Conservation (phyloP, 1,140 invertebrate genomes). For the Popillia japonica region DNA sequence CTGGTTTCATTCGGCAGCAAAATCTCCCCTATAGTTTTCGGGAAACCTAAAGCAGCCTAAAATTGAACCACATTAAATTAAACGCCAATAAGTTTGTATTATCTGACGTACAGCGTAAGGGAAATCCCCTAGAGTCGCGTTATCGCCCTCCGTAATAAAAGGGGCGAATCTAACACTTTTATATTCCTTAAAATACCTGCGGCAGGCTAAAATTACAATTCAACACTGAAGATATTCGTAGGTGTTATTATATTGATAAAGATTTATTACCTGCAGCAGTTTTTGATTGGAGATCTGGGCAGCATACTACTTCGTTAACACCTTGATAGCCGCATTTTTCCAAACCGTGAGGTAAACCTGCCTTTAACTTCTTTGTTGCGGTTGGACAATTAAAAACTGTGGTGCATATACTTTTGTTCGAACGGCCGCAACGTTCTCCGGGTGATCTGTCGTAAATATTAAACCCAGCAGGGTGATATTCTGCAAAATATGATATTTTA, state of each 20-base stretch:
- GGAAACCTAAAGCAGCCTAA: conserved; percentile 52
- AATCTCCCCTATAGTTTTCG: background rate
- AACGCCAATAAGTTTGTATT: background rate
- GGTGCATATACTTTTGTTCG: background rate
- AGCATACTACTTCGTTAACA: background rate
- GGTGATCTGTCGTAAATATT: background rate
- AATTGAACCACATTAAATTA: background rate
- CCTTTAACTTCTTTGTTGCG: background rate
- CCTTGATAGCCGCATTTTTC: background rate
- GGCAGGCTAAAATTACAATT: background rate
- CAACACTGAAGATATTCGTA: no score
- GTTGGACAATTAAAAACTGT: background rate
- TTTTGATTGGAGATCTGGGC: background rate
- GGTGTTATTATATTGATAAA: no score
- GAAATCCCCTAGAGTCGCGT: background rate
- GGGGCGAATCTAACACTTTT: background rate
- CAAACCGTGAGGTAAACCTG: background rate
- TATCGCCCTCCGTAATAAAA: background rate
- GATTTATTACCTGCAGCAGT: no score
- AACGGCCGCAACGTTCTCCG: background rate
- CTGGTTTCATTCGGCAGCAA: conserved; percentile 2
- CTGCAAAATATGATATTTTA: no score
- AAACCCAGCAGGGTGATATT: no score
- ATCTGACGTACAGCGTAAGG: background rate
- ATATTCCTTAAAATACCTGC: background rate